Base-by-base conservation (phyloP, 2,888 invertebrate genomes). In the Homarus gammarus region DNA sequence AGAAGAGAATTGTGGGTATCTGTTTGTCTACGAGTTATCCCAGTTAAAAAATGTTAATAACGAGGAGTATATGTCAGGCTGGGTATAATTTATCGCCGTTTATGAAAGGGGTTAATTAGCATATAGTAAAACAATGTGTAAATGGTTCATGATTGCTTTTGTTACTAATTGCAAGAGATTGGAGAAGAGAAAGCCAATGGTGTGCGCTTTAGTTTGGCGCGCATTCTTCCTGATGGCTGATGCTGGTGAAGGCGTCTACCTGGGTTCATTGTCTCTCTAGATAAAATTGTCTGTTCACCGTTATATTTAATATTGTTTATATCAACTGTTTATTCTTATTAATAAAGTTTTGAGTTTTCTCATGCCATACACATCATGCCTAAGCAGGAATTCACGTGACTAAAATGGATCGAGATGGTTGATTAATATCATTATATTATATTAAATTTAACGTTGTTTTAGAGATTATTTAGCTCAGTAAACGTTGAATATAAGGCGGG, bases 171-270 rank as follows among this genome's bases (percentile, higher is more conserved):
- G n/a, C 27, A 81, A 31, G 31, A 79, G 33, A 68, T 40, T 33
- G 49, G 77, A 77, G 77, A 84, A n/a, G n/a, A 36, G 70, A 83
- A 51, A 49, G 83, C 64, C 77, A 85, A 77, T 72, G 79, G 73
- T 87, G 73, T 87, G 81, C 87, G 82, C 87, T 87, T 79, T 68
- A 82, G 82, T 87, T 87, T 87, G 73, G 87, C 87, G 87, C 87
- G 87, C 87, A 87, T 87, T 87, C 82, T 82, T 33, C n/a, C 61
- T 72, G 75, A 75, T n/a, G 81, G 72, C 49, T 61, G 81, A 87
- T 87, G 81, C 82, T 87, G 82, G 38, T 51, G 64, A 87, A 87
- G 82, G 31, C 75, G 82, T 87, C 87, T 87, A 75, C 75, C 22
- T 61, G 40, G 33, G 56, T n/a, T 6, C 44, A 51, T 5, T 68